These are phyloP conservation scores for Menidia menidia DNA, from an alignment of 2,797 vertebrate species.

Conservation along the genomic window DNA sequence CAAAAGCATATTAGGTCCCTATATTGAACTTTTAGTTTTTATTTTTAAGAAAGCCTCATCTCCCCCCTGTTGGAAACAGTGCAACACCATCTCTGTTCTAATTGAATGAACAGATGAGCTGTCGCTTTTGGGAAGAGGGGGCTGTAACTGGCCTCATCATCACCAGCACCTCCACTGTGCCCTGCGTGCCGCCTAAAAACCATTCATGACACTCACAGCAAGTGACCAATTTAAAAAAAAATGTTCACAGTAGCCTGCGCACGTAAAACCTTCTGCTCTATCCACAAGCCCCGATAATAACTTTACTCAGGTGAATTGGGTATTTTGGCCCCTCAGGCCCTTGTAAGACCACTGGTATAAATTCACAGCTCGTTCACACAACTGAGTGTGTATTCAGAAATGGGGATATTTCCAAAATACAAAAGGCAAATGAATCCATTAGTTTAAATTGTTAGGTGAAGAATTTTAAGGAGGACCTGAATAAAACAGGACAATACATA, in stretches of 20 bases:
- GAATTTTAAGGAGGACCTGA: too few species aligned
- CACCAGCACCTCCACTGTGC: conserved; percentile 35
- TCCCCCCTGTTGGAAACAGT: conserved; percentile 2
- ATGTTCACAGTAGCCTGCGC: conserved; percentile 52
- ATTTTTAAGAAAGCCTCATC: conserved; percentile 12
- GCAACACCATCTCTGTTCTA: conserved; percentile 25
- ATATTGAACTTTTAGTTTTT: conserved; percentile 13
- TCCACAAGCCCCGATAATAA: conserved; percentile 55
- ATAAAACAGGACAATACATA: too few species aligned
- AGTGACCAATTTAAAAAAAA: conserved; percentile 59
- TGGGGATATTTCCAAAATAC: conserved; percentile 29
- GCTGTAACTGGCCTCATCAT: conserved; percentile 49
- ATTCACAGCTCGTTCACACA: conserved; percentile 31
- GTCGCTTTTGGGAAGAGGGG: conserved; percentile 33
- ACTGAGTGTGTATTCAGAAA: conserved; percentile 3
- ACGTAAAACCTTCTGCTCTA: conserved; percentile 47
- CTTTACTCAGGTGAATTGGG: conserved; percentile 48
- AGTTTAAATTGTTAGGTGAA: neutral
- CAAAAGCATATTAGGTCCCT: conserved; percentile 8
- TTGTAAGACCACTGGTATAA: conserved; percentile 44
- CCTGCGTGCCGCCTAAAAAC: conserved; percentile 46
- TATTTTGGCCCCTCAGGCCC: conserved; percentile 35
- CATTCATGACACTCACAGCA: conserved; percentile 46
- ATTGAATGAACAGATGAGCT: conserved; percentile 41
- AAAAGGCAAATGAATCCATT: neutral